Base-by-base conservation (phyloP, 1,140 invertebrate genomes). In the Drosophila nannoptera region DNA sequence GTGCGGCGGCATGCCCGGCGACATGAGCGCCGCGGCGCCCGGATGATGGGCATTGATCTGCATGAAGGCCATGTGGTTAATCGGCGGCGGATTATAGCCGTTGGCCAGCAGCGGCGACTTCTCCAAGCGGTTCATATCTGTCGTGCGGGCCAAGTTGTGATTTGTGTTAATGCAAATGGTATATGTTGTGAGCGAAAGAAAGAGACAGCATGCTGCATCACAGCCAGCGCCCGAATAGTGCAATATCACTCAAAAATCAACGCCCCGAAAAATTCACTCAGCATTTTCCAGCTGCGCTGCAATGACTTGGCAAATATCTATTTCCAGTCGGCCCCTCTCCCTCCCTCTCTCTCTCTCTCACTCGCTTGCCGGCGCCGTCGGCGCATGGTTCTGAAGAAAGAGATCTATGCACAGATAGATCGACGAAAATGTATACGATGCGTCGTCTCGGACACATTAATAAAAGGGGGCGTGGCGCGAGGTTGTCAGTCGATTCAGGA, bases 31-130 rank as follows among this genome's bases (percentile, higher is more conserved):
- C 49, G 94, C 94, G 46, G 92, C 91, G 42, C 92, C 91, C 12
- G 92, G 90, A 81, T 93, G 93, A 90, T 94, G 94, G 33, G 74
- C 82, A 82, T 93, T 95, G 82, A 94, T 92, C 90, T 95, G 95
- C 95, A 96, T 96, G 90, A 95, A 96, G 87, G 94, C 94, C 94
- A 97, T 96, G 77, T 96, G 96, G 83, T 95, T 95, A 73, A 96
- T 97, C 46, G 96, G 96, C 58, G 95, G 96, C 73, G 96, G 96
- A 91, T 97, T 97, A 92, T 98, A 98, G 36, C 97, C 97, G 88
- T 98, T 98, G 36, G 96, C 95, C 55, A 98, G 91, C 6, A 97
- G 92, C 14, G 96, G 96, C 29, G 96, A 97, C 90, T 98, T 98
- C 89, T 97, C 96, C 92, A 97, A 90, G 68, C 96, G 92, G 48